Evolutionary conservation across 2,797 vertebrate genomes (phyloP).

Genomic region (Orientallactaga sibirica): DNA sequence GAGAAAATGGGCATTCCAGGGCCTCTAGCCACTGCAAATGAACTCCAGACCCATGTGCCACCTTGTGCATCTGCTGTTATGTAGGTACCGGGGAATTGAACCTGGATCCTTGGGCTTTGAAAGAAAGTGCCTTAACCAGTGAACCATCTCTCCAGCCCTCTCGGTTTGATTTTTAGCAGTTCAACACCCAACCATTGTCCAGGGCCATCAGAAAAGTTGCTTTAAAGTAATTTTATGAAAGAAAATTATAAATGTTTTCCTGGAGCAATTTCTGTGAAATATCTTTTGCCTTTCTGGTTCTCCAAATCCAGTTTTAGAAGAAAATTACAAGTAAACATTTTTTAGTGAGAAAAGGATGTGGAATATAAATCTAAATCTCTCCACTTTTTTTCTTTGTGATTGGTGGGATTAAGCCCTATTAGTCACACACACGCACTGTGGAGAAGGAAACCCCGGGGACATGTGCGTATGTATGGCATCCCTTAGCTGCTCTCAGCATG

Average conservation of each 20-base stretch:
- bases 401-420: not conserved
- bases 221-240: slow-evolving; percentile 39
- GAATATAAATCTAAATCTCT: not conserved
- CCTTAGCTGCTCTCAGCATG: not conserved
- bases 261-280: not conserved
- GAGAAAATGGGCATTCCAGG: too few relatives aligned
- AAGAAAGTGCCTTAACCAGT: too few relatives aligned
- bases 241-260: slow-evolving; percentile 9
- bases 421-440: not conserved
- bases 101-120: too few relatives aligned
- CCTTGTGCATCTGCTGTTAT: too few relatives aligned
- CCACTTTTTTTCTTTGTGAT: not conserved
- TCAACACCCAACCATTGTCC: not conserved
- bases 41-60: too few relatives aligned
- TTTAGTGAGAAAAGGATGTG: slow-evolving; percentile 9
- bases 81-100: too few relatives aligned
- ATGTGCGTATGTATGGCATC: rapidly evolving
- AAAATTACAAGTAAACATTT: not conserved
- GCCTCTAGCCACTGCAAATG: too few relatives aligned
- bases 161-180: not conserved
- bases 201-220: not conserved
- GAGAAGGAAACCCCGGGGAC: slow-evolving; percentile 10
- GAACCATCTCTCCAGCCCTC: too few relatives aligned
- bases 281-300: slow-evolving; percentile 1
- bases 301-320: slow-evolving; percentile 1